phyloP scores from a whole-genome alignment of 2,113 vertebrate genomes.

The Lampris incognitus region DNA sequence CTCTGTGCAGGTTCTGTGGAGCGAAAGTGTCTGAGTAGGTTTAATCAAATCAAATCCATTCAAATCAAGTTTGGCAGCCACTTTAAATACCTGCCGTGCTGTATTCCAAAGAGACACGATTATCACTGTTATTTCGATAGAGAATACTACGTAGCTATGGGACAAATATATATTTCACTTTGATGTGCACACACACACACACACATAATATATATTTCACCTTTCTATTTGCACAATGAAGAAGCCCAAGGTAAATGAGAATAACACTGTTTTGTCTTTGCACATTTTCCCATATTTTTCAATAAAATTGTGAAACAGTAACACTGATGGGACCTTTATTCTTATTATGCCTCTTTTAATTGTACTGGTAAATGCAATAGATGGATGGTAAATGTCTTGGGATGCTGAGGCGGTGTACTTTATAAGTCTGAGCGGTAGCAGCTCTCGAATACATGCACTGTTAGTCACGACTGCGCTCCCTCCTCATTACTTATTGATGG shows the following conservation, averaged over 20 bases:
- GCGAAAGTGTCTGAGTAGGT: slow-evolving; percentile 52
- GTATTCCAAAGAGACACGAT: slow-evolving; percentile 9
- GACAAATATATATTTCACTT: too few species aligned
- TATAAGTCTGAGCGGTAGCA: slow-evolving; percentile 27
- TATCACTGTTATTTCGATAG: not conserved
- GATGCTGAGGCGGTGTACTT: slow-evolving; percentile 16
- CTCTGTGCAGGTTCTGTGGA: slow-evolving; percentile 56
- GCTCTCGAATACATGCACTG: slow-evolving; percentile 44
- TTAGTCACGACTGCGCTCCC: slow-evolving; percentile 73
- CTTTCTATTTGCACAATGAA: not conserved
- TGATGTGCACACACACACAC: too few species aligned
- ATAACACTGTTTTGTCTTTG: not conserved
- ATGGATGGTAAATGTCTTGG: not conserved
- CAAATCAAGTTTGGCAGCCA: slow-evolving; percentile 1
- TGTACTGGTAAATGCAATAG: not conserved
- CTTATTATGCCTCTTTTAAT: not conserved
- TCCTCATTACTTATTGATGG: slow-evolving; percentile 76
- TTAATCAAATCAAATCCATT: slow-evolving; percentile 44
- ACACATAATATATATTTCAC: not conserved
- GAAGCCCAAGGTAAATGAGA: not conserved
- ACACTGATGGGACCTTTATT: slow-evolving; percentile 19
- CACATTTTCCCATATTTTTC: not conserved
- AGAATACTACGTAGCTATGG: too few species aligned
- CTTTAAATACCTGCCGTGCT: slow-evolving; percentile 32
- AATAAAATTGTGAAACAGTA: slow-evolving; percentile 21